Conservation (phyloP, 2,113 vertebrate genomes). For the Echinops telfairi region DNA sequence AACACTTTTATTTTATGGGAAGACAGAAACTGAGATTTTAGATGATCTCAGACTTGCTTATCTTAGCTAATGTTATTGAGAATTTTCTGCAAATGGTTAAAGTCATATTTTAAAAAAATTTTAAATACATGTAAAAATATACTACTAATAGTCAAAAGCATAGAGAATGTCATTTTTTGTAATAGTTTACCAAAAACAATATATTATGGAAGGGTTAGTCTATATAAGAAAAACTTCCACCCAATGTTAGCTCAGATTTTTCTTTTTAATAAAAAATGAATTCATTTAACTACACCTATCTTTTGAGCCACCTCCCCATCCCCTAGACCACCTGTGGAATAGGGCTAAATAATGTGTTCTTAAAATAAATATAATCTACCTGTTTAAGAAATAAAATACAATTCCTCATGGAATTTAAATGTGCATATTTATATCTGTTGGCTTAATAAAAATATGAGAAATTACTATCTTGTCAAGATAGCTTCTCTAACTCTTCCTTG, state of each 20-base stretch:
- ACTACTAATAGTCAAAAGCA: constrained; percentile 33
- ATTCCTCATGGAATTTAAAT: neutral
- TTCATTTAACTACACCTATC: constrained; percentile 2
- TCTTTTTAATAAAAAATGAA: constrained; percentile 43
- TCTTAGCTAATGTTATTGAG: neutral
- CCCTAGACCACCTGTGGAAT: neutral
- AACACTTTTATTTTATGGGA: constrained; percentile 20
- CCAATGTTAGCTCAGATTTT: neutral
- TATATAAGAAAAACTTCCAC: neutral
- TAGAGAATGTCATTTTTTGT: constrained; percentile 29
- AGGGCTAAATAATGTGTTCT: neutral
- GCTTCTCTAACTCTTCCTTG: neutral
- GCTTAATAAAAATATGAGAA: constrained; percentile 16
- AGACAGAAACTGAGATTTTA: constrained; percentile 49
- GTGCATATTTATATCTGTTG: constrained; percentile 28
- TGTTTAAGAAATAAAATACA: constrained; percentile 1
- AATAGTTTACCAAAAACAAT: constrained; percentile 51
- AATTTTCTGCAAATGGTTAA: constrained; percentile 44
- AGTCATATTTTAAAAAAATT: constrained; percentile 27
- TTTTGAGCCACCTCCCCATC: neutral
- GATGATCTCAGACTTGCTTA: constrained; percentile 40
- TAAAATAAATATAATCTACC: constrained; percentile 36
- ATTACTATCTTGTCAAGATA: constrained; percentile 18
- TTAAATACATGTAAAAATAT: constrained; percentile 53
- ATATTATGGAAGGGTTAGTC: neutral